A percentile compares a stretch with the other conserved stretches of the same genome.
Conservation (phyloP, 2,888 invertebrate species). For the Mesorhabditis sp. region DNA sequence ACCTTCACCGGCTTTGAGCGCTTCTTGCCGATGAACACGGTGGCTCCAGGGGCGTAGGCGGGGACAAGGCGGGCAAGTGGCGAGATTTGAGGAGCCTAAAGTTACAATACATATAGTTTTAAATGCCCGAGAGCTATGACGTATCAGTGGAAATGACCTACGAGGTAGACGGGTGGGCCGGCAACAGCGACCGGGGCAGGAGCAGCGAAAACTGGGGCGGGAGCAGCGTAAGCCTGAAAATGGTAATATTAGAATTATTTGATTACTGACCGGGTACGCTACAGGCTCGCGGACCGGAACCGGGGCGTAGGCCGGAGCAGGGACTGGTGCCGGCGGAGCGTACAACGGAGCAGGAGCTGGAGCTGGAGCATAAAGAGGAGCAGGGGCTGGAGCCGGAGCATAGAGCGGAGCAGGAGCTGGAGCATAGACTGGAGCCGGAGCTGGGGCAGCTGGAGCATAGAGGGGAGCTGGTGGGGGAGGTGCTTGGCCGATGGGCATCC, state of each 20-base stretch:
- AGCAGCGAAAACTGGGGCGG: background rate
- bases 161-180: background rate
- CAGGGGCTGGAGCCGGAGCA: too few relatives aligned
- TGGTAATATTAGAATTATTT: background rate
- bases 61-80: background rate
- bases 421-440: too few relatives aligned
- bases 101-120: background rate
- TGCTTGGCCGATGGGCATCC: too few relatives aligned
- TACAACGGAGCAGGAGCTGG: background rate
- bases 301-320: background rate
- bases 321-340: background rate
- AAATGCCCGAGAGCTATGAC: background rate
- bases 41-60: background rate
- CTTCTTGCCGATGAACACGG: background rate
- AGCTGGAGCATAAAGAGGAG: too few relatives aligned
- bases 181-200: background rate
- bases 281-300: background rate
- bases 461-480: too few relatives aligned
- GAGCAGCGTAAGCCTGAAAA: background rate
- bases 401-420: too few relatives aligned
- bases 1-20: background rate
- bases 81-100: conserved; percentile 1
- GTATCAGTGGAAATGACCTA: background rate
- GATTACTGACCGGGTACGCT: background rate
- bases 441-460: too few relatives aligned